Evolutionary conservation across 1,140 invertebrate species (phyloP).

Genomic region (Tetraneura akinire): DNA sequence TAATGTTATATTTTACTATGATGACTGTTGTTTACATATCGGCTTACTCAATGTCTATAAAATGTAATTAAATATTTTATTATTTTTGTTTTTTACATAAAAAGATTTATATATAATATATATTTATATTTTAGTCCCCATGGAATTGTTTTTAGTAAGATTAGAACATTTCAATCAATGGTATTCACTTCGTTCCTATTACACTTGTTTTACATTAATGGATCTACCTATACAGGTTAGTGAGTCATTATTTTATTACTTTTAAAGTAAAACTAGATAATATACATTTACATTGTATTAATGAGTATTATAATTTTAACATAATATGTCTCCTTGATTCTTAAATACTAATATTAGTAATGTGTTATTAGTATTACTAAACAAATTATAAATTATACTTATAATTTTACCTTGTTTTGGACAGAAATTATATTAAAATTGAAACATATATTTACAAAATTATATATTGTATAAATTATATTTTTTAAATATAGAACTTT

Average conservation of each 20-base stretch:
- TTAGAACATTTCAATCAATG: constrained; percentile 90
- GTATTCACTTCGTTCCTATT: constrained; percentile 88
- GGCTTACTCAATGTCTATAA: constrained; percentile 46
- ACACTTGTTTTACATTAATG: constrained; percentile 79
- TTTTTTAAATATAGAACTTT: no score
- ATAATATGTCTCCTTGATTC: no score
- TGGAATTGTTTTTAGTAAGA: constrained; percentile 80
- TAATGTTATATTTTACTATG: constrained; percentile 29
- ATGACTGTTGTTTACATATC: constrained; percentile 24
- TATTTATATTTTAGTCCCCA: constrained; percentile 71
- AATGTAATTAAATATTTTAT: constrained; percentile 14
- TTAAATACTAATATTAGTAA: no score
- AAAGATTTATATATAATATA: not conserved
- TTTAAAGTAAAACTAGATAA: no score
- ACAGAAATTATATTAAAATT: no score
- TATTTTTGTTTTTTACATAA: not conserved
- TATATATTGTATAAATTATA: no score
- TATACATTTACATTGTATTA: no score
- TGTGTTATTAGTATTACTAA: no score
- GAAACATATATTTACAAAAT: no score
- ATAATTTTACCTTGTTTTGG: no score
- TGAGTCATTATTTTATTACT: not conserved
- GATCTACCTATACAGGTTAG: constrained; percentile 80
- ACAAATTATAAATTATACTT: no score
- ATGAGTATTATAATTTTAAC: no score